Evolutionary conservation across 2,888 invertebrate species (phyloP).

Genomic region (Protophormia terraenovae): DNA sequence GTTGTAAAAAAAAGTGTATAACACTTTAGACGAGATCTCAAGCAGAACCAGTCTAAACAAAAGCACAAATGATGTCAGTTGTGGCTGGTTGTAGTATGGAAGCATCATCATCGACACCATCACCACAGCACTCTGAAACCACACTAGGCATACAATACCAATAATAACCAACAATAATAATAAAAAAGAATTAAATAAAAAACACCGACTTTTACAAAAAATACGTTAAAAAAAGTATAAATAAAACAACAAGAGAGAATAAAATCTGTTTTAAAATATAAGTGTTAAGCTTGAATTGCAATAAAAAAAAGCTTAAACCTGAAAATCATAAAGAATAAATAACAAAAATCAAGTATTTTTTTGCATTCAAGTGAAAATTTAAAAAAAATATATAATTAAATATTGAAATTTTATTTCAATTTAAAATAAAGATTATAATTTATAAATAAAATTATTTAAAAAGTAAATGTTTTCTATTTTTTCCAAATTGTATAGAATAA

Average conservation of each 20-base stretch:
- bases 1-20: conserved; percentile 49
- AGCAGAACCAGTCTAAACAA: conserved; percentile 70
- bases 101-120: conserved; percentile 66
- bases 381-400: conserved; percentile 18
- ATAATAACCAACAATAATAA: conserved; percentile 3
- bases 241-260: background rate
- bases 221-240: background rate
- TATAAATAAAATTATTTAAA: background rate
- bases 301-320: conserved; percentile 38
- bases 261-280: conserved; percentile 9
- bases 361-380: background rate
- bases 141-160: conserved; percentile 33
- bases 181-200: background rate
- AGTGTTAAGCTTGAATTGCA: conserved; percentile 51
- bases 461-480: background rate
- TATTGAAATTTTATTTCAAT: background rate
- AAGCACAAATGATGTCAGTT: conserved; percentile 73
- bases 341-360: conserved; percentile 14
- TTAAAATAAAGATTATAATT: background rate
- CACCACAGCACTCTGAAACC: conserved; percentile 58
- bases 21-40: conserved; percentile 63
- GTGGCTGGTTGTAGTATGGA: conserved; percentile 67
- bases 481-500: background rate
- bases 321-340: conserved; percentile 28
- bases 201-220: conserved; percentile 31